Base-by-base conservation (phyloP, 1,140 invertebrate genomes). In the Drosophila tristis region DNA sequence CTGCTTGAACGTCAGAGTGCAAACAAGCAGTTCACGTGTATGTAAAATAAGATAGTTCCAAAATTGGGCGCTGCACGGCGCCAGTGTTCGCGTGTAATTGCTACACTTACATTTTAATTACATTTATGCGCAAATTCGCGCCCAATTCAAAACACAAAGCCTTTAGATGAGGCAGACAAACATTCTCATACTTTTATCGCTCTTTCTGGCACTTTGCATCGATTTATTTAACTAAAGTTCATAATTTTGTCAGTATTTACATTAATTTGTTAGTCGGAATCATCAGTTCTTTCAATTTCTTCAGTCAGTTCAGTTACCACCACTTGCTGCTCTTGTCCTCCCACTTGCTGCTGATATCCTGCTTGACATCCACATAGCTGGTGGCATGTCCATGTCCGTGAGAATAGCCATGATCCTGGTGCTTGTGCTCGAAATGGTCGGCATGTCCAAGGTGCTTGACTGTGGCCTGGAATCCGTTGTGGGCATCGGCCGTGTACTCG, bases 401-500 rank as follows among this genome's bases (percentile, higher is more conserved):
- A 26, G 51, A 65, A 7, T 65, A 47, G 7, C 63, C 75, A 29
- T 75, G 49, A 39, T 11, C 56, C 70, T 78, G 44, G 23, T 68
- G 44, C 48, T 79, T 62, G 58, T 74, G 71, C 61, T 85, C 66
- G 9, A 51, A 64, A 71, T 93, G 92, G 26, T 92, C 45, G 62
- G 92, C 93, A 20, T 93, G 93, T 39, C 93, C 93, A 16, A 93
- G 92, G 63, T 93, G 93, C 61, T 94, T 93, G 13, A 94, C 94
- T 4, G 92, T 90, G 11, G 93, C 93, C 81, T 94, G 93, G 90
- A 94, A 94, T 44, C 93, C 93, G 65, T 92, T 93, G 74, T 93
- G 85, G n/a, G 92, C 90, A 75, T 94, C 94, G 9, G 94, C 94
- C 23, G 92, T 92, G 80, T 95, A 95, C 54, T 94, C 93, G 5